Base-by-base conservation (phyloP, 2,888 invertebrate species). In the Neocrepidodera transversa region DNA sequence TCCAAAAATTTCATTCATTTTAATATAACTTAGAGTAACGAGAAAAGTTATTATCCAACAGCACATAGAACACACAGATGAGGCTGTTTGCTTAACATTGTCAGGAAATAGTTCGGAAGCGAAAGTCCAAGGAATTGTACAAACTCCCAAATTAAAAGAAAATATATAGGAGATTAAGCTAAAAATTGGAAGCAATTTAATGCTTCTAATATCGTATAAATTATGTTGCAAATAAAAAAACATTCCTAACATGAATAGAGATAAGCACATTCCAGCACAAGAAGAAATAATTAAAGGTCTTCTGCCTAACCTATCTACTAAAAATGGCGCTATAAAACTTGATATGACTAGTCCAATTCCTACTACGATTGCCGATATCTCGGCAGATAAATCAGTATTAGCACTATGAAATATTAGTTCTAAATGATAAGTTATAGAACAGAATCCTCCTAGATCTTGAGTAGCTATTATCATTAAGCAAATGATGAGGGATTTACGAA, bases 381-480 rank as follows among this genome's bases (percentile, higher is more conserved):
- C 82, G 0, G 89, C 81, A 38, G 86, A 80, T 1, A 91, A 71
- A 0, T 80, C 74, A 0, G 87, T 85, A 1, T 87, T 86, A 0
- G 93, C 87, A 1, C 83, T 83, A 1, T 78, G 74, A 72, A 91
- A 91, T 70, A 91, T 90, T 20, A 79, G 80, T 60, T 88, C 85
- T 74, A 89, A 86, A 78, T 90, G 91, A 78, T 90, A 90, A 1
- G 91, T 82, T 1, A 92, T 88, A 0, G 89, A 89, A 76, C 90
- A 91, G 73, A 91, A 88, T 0, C 91, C 91, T 0, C 86, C 86
- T 64, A 92, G 81, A 77, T 94, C 94, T 74, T 94, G 94, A 79
- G 92, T 90, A 1, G 55, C 16, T 42, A 69, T 58, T 26, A 70
- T 36, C 1, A 62, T 20, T 17, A 86, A 87, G 0, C 87, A 88